phyloP scores from a whole-genome alignment of 2,797 vertebrate genomes.

The Chelonia mydas region DNA sequence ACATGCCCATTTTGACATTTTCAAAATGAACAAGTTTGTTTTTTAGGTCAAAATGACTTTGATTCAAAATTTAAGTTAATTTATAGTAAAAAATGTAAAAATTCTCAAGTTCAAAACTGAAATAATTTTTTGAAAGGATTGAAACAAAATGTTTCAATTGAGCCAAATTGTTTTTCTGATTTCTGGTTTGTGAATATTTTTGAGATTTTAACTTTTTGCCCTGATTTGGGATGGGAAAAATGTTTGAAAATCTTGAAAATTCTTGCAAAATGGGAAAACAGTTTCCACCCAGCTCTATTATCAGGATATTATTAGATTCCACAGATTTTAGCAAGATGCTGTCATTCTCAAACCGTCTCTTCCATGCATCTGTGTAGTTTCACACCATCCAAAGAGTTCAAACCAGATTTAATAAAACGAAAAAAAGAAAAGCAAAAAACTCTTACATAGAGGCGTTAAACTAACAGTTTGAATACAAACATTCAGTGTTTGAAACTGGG shows the following conservation, averaged over 20 bases:
- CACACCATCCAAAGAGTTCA: neutral
- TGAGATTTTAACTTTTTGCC: neutral
- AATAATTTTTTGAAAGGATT: neutral
- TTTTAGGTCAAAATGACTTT: neutral
- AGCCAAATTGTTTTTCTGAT: neutral
- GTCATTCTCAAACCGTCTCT: neutral
- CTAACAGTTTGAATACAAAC: neutral
- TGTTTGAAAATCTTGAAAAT: neutral
- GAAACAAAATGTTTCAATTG: neutral
- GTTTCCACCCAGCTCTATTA: neutral
- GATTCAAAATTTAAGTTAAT: neutral
- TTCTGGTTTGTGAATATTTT: neutral
- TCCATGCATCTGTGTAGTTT: neutral
- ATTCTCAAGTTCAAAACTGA: neutral
- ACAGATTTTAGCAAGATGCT: neutral
- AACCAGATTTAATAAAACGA: neutral
- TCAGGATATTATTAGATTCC: neutral
- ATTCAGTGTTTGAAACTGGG: neutral
- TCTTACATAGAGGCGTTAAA: neutral
- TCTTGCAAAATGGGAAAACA: neutral
- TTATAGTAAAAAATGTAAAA: neutral
- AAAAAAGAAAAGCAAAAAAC: neutral
- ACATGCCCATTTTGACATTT: conserved; percentile 41
- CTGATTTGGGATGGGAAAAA: neutral
- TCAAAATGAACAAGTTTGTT: conserved; percentile 32